Evolutionary conservation across 2,888 invertebrate genomes (phyloP), one percentile per base, ranked within the genome.

Genomic region (Tetanocera ferruginea): DNA sequence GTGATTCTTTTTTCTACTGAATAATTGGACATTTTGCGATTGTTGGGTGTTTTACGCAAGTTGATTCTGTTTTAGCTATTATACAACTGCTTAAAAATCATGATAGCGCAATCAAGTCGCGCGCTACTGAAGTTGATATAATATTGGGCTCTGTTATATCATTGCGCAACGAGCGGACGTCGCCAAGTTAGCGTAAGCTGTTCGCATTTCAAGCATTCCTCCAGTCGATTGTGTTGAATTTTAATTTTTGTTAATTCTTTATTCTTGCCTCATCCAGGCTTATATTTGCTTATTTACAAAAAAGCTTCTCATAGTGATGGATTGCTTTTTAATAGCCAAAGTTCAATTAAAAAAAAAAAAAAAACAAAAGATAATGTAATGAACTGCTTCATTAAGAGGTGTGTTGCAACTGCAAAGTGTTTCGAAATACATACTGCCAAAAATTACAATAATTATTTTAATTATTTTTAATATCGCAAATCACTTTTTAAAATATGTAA

Each of bases 101-200:
- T 73, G 64, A 23, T n/a, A 31, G 64, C 64, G 43, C 51, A 51
- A 31, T n/a, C 51, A 6, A 43, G 31, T 43, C 43, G 64, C 25
- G 25, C n/a, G 34, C 6, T 28, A 17, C 14, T 28, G 25, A 43
- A 67, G 67, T 28, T 19, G 14, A 28, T 23, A 25, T 57, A 57
- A 80, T 84, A 82, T 84, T 85, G 82, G 84, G 81, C 82, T 83
- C 72, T 80, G 81, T 85, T 85, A 85, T 84, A 85, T 86, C 85
- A 84, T 82, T 81, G 74, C 76, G 81, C 28, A 28, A 64, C 64
- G 64, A 64, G 17, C n/a, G 31, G 80, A 83, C 80, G 79, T 78
- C 71, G 37, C 19, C 31, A 49, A 6, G 69, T 80, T 78, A 73
- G 78, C 66, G 9, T 52, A 37, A 34, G 64, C 67, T 17, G 69